phyloP scores from a whole-genome alignment of 2,113 vertebrate species.

The Cryptoleucopteryx plumbea region DNA sequence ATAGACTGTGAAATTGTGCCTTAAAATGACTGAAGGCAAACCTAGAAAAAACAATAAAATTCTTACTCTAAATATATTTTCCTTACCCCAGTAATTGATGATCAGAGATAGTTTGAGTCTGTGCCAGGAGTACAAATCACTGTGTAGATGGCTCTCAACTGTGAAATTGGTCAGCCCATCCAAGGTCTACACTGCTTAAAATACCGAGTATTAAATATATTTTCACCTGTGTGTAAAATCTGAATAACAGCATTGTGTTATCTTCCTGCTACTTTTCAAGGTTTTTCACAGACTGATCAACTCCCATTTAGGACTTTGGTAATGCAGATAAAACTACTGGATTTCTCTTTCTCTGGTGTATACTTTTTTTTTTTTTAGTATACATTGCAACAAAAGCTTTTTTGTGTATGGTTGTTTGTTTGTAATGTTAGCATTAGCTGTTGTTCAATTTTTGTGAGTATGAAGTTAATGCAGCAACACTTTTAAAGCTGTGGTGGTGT shows the following conservation, averaged over 20 bases:
- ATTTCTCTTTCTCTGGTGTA: not conserved
- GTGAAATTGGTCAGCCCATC: not conserved
- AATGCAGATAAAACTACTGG: not conserved
- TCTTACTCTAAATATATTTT: not conserved
- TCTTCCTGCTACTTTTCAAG: not conserved
- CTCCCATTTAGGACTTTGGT: rapidly evolving
- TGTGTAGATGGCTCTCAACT: not conserved
- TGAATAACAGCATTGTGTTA: not conserved
- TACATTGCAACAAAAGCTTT: not conserved
- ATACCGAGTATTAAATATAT: not conserved
- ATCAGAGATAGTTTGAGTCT: not conserved
- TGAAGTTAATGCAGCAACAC: not conserved
- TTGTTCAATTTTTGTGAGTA: not conserved
- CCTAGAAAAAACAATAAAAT: not conserved
- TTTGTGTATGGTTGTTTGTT: not conserved
- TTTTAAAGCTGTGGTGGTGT: not conserved
- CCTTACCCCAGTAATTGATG: not conserved
- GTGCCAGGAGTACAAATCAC: not conserved
- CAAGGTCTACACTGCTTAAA: not conserved
- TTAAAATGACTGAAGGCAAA: not conserved
- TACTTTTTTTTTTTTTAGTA: not conserved
- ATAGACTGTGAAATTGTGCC: not conserved
- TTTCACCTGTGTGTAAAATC: not conserved
- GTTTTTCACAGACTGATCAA: not conserved
- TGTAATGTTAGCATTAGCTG: not conserved